Percentiles rank a stretch among this genome's conserved stretches.
These are phyloP conservation scores for Chelonoidis abingdonii DNA, from an alignment of 2,113 vertebrate genomes.

Conservation along the genomic window DNA sequence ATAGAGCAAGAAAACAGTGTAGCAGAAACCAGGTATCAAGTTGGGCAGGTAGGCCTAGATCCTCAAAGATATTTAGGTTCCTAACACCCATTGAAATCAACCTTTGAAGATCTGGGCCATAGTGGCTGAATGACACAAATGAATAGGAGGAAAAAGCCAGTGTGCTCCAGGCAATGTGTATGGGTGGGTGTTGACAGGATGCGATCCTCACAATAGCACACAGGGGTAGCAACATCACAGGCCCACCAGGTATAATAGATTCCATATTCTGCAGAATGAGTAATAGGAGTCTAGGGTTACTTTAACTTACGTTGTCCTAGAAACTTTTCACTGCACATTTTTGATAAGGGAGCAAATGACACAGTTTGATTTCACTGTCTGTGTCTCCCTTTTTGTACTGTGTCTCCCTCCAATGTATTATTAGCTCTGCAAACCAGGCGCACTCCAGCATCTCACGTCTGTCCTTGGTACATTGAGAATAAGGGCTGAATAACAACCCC, in stretches of 20 bases:
- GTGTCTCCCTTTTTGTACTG: not conserved
- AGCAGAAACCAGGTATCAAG: not conserved
- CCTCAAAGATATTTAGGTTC: not conserved
- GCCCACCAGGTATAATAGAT: not conserved
- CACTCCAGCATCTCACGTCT: not conserved
- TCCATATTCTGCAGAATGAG: not conserved
- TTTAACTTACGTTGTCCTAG: not conserved
- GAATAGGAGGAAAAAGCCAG: not conserved
- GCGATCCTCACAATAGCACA: not conserved
- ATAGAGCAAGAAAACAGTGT: not conserved
- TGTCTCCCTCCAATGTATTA: not conserved
- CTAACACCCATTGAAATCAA: not conserved
- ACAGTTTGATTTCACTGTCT: not conserved
- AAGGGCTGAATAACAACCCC: not conserved
- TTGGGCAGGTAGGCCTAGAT: not conserved
- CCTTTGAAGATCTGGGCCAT: not conserved
- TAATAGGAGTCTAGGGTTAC: not conserved
- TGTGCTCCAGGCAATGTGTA: not conserved
- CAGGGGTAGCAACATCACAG: not conserved
- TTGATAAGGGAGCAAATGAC: not conserved
- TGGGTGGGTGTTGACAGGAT: not conserved
- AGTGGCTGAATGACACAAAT: not conserved
- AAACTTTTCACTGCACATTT: not conserved
- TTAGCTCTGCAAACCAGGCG: not conserved
- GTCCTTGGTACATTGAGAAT: not conserved